A percentile compares a stretch with the other conserved stretches of the same genome.
These are phyloP conservation scores for Dendrolimus kikuchii DNA, from an alignment of 1,140 invertebrate genomes.

Conservation along the genomic window DNA sequence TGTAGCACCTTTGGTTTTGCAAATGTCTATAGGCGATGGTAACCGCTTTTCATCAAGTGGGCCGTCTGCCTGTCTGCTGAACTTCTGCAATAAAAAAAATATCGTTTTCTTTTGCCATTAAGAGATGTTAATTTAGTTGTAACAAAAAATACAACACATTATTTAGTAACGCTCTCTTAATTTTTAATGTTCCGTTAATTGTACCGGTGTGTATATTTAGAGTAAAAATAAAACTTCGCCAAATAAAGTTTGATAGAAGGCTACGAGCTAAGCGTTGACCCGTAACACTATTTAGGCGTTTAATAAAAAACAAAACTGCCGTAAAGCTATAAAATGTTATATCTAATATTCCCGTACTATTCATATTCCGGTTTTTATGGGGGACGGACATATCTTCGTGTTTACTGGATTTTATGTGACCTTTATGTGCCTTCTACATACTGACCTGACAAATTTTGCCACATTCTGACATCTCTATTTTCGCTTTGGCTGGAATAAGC, in stretches of 20 bases:
- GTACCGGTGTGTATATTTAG: too few relatives aligned
- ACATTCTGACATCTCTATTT: constrained; percentile 18
- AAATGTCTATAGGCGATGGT: too few relatives aligned
- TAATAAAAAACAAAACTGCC: constrained; percentile 34
- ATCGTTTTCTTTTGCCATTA: too few relatives aligned
- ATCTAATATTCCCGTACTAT: constrained; percentile 41
- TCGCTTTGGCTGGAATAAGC: constrained; percentile 10
- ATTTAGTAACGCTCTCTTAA: too few relatives aligned
- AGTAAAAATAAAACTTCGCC: background rate
- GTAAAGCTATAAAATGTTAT: constrained; percentile 48
- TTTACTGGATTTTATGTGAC: constrained; percentile 50
- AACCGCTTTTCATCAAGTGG: too few relatives aligned
- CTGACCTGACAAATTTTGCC: constrained; percentile 31
- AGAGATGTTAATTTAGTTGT: too few relatives aligned
- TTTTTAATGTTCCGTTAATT: too few relatives aligned
- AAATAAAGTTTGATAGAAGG: background rate
- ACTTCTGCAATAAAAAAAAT: too few relatives aligned
- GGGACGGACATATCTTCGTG: constrained; percentile 46
- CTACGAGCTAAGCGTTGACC: background rate
- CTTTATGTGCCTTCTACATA: constrained; percentile 35
- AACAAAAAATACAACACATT: too few relatives aligned
- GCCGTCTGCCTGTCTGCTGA: too few relatives aligned
- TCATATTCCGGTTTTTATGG: constrained; percentile 55
- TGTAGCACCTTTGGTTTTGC: too few relatives aligned
- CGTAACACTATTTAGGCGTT: constrained; percentile 8